Percentiles rank a stretch among this genome's conserved stretches.
Evolutionary conservation across 2,888 invertebrate species (phyloP).

Genomic region (Lysandra coridon): DNA sequence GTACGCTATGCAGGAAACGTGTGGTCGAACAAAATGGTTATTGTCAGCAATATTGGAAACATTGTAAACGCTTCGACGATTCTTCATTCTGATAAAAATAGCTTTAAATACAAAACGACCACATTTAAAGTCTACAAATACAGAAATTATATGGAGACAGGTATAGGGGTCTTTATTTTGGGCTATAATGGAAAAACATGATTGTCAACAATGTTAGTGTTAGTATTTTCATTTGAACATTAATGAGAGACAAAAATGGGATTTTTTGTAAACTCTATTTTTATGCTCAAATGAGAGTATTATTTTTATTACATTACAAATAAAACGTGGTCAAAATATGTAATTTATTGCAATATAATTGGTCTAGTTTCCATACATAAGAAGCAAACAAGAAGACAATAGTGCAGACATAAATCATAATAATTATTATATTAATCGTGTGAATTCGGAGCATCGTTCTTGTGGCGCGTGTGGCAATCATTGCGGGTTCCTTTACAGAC

Average conservation of each 20-base stretch:
- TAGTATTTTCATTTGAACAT: no score
- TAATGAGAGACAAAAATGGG: no score
- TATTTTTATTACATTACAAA: neutral
- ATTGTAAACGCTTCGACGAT: no score
- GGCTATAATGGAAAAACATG: no score
- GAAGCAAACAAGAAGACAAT: conserved; percentile 13
- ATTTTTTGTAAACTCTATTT: no score
- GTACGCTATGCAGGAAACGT: conserved; percentile 1
- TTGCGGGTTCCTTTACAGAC: neutral
- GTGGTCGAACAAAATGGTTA: neutral
- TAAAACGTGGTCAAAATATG: conserved; percentile 1
- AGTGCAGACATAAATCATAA: conserved; percentile 24
- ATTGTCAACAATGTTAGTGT: no score
- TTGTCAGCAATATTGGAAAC: neutral
- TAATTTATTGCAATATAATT: conserved; percentile 7
- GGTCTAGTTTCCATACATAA: conserved; percentile 29
- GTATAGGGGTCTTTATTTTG: no score
- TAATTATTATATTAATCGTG: conserved; percentile 24
- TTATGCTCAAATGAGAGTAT: no score
- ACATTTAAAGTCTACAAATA: no score
- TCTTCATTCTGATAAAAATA: no score
- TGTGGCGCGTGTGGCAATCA: conserved; percentile 11
- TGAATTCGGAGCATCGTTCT: conserved; percentile 21
- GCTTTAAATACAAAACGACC: no score
- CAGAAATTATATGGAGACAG: no score